Evolutionary conservation across 2,888 invertebrate genomes (phyloP), one percentile per base, ranked within the genome.

Genomic region (Amphipyra berbera): DNA sequence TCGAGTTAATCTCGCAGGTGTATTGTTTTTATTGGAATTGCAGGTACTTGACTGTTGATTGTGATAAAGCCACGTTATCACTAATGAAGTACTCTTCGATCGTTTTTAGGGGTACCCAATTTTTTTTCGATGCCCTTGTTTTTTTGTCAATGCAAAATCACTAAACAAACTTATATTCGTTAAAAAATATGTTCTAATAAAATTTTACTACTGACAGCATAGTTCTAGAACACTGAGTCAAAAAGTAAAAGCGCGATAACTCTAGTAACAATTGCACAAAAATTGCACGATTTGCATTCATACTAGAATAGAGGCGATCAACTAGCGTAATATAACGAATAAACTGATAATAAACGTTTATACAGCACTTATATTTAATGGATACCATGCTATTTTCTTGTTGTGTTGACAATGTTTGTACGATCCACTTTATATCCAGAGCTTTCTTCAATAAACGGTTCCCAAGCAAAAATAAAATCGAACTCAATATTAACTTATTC

Each of bases 401-500:
- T 35, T 33, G 10, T 41, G 8, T 30, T 40, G 7, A 10, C 5
- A 40, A 37, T 54, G 6, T 48, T 41, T 42, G 27, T 13, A 41
- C 0, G 3, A 21, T 21, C 21, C 10, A 27, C 8, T n/a, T 33
- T 44, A 48, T 42, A 35, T 44, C 10, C 0, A 47, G 2, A 47
- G 15, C 4, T 40, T 40, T 72, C 15, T 52, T 40, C 15, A 47
- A 4, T 35, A 47, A 55, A 37, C 14, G 9, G 48, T 44, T 21
- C 8, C 15, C n/a, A 21, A 79, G 75, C 62, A 71, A 64, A 76
- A 78, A 79, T 82, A 76, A 65, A 75, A 84, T 81, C 77, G 61
- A 78, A 70, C 63, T 69, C 60, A 61, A 80, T 78, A 77, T 79
- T 73, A 78, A 82, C 74, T 82, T 83, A 83, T 86, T 85, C 76